A percentile compares a stretch with the other conserved stretches of the same genome.
phyloP scores from a whole-genome alignment of 2,797 vertebrate genomes.

The Poeciliopsis infans region DNA sequence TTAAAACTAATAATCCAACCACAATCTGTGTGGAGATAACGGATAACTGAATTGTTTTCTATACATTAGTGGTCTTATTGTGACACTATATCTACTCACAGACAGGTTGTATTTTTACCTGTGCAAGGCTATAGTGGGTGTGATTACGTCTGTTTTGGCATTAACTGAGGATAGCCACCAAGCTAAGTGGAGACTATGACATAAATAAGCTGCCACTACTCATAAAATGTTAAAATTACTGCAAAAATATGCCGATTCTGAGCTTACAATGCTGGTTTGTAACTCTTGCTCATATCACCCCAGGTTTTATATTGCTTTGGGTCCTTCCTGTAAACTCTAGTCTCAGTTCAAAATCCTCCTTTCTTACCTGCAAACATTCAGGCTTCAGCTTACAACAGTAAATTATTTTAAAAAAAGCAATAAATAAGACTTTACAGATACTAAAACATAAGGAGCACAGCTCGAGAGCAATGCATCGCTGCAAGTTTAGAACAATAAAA shows the following conservation, averaged over 20 bases:
- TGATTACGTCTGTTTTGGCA: background rate
- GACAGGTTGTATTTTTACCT: background rate
- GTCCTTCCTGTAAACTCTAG: background rate
- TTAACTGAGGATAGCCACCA: background rate
- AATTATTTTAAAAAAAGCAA: background rate
- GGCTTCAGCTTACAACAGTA: background rate
- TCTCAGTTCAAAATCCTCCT: background rate
- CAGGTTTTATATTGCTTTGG: background rate
- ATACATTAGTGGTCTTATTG: background rate
- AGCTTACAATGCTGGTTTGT: background rate
- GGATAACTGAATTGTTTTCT: background rate
- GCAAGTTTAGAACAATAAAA: conserved; percentile 5
- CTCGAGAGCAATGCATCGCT: background rate
- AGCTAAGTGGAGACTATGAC: background rate
- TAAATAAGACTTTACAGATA: background rate
- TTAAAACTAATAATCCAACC: background rate
- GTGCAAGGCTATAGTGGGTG: too few species aligned
- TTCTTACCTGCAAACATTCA: background rate
- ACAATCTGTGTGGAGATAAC: background rate
- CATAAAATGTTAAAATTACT: background rate
- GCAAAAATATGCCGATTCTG: background rate
- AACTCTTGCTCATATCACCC: background rate
- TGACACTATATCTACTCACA: background rate
- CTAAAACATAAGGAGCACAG: background rate
- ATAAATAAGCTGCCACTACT: background rate